Conservation (phyloP, 2,888 invertebrate genomes). For the Leptinotarsa peninsularis region DNA sequence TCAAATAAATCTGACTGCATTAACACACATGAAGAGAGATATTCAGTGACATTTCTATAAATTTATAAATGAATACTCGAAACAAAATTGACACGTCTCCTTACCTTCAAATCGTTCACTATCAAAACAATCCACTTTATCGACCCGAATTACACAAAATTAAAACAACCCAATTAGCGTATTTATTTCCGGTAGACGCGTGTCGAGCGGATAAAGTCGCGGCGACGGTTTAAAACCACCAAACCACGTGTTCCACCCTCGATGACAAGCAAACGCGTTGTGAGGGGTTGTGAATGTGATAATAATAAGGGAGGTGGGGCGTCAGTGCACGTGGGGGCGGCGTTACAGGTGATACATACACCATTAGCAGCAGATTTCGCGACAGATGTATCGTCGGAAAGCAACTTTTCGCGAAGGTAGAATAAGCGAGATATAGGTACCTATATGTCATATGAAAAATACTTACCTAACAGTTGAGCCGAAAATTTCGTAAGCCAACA, state of each 20-base stretch:
- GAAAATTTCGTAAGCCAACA: too few species aligned
- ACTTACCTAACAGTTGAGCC: too few species aligned
- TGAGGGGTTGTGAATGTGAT: conserved; percentile 64
- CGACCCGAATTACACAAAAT: conserved; percentile 4
- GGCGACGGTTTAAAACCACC: conserved; percentile 49
- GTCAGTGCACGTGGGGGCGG: conserved; percentile 54
- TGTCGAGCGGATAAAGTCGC: conserved; percentile 43
- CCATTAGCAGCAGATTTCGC: conserved; percentile 38
- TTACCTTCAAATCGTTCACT: background rate
- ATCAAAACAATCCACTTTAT: conserved; percentile 13
- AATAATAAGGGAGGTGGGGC: conserved; percentile 63
- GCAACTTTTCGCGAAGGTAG: background rate
- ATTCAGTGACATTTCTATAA: too few species aligned
- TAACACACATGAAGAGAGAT: too few species aligned
- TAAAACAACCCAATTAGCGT: conserved; percentile 26
- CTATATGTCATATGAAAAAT: too few species aligned
- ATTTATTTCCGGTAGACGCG: conserved; percentile 33
- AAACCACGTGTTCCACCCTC: conserved; percentile 61
- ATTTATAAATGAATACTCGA: too few species aligned
- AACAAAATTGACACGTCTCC: background rate
- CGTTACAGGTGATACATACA: conserved; percentile 61
- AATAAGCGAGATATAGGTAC: background rate
- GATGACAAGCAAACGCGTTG: conserved; percentile 61
- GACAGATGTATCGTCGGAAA: background rate
- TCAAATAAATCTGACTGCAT: too few species aligned